Evolutionary conservation across 2,888 invertebrate species (phyloP).

Genomic region (Dolichomitus sp.): DNA sequence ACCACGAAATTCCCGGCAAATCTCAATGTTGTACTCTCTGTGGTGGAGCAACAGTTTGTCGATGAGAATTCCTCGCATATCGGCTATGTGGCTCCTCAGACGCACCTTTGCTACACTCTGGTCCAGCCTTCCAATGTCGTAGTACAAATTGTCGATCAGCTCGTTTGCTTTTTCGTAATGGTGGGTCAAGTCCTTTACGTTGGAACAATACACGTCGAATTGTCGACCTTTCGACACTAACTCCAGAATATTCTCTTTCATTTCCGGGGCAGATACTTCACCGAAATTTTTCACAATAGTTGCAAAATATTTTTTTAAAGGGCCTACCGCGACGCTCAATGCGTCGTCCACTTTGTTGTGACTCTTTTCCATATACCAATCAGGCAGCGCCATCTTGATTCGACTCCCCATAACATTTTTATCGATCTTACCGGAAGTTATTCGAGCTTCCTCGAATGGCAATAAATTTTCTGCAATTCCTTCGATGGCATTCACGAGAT

Average conservation of each 20-base stretch:
- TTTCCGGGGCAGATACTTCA: conserved; percentile 70
- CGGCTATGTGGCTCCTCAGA: conserved; percentile 73
- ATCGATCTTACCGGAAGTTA: background rate
- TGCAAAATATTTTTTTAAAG: conserved; percentile 23
- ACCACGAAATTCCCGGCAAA: conserved; percentile 86
- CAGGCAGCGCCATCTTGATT: conserved; percentile 88
- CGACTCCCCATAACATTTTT: conserved; percentile 77
- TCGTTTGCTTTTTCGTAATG: conserved; percentile 74
- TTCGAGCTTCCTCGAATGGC: conserved; percentile 87
- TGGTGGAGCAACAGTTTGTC: conserved; percentile 76
- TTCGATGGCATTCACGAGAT: conserved; percentile 88
- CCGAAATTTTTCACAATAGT: conserved; percentile 71
- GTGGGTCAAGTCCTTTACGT: conserved; percentile 76
- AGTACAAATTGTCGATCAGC: conserved; percentile 77
- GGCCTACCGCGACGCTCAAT: conserved; percentile 8
- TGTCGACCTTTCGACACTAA: conserved; percentile 68
- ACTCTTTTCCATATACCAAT: conserved; percentile 86
- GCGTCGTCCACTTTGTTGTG: conserved; percentile 70
- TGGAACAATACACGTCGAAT: conserved; percentile 73
- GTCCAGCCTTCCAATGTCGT: conserved; percentile 76
- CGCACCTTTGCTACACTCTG: conserved; percentile 75
- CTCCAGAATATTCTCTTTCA: conserved; percentile 64
- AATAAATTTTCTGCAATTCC: conserved; percentile 88
- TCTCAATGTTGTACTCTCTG: conserved; percentile 77
- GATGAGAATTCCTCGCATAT: conserved; percentile 74